These are phyloP conservation scores for Anhinga anhinga DNA, from an alignment of 2,113 vertebrate genomes.

Conservation along the genomic window DNA sequence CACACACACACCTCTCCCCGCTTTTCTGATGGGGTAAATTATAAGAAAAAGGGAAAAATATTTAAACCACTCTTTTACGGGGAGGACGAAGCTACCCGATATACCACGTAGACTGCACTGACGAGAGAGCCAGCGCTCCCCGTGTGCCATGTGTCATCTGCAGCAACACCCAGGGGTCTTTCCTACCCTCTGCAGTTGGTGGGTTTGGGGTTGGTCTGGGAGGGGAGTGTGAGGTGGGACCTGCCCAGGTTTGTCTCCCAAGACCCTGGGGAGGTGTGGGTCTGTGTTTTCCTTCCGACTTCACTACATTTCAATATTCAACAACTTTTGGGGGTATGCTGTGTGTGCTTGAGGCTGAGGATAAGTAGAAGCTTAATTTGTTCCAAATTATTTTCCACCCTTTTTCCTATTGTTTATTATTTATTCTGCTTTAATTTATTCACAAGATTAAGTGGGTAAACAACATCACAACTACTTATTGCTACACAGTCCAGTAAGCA, in stretches of 20 bases:
- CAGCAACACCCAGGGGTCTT: neutral
- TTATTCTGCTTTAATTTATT: constrained; percentile 60
- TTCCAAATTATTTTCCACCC: constrained; percentile 20
- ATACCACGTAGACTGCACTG: fast-evolving
- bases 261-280: neutral
- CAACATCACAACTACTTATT: constrained; percentile 32
- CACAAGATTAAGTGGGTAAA: constrained; percentile 58
- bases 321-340: neutral
- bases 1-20: no score
- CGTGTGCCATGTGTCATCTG: fast-evolving
- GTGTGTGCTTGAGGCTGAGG: neutral
- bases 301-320: neutral
- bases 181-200: neutral
- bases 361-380: neutral
- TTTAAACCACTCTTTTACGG: fast-evolving
- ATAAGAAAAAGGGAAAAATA: neutral
- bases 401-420: constrained; percentile 60
- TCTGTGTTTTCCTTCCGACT: neutral
- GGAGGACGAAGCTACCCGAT: no score
- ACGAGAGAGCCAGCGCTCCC: neutral
- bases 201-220: neutral
- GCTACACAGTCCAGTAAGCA: constrained; percentile 50
- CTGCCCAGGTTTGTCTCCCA: neutral
- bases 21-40: neutral
- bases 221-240: neutral